Evolutionary conservation across 2,113 vertebrate species (phyloP).

Genomic region (Crocuta crocuta): DNA sequence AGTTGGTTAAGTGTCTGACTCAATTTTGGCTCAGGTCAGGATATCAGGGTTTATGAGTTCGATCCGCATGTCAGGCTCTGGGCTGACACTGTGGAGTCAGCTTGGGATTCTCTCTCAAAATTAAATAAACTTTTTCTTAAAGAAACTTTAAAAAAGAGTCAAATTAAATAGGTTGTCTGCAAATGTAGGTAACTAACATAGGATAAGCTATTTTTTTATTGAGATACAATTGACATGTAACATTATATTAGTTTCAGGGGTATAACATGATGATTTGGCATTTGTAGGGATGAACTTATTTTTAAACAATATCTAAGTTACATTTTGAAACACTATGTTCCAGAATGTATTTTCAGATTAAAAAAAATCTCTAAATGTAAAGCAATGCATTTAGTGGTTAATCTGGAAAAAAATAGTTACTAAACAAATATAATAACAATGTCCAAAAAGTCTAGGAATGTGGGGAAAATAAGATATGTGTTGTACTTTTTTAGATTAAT

Average conservation of each 20-base stretch:
- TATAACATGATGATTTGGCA: background rate
- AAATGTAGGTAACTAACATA: slow-evolving; percentile 26
- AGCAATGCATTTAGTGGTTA: background rate
- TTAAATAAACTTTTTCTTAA: too few species aligned
- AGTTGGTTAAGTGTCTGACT: too few species aligned
- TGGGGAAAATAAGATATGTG: background rate
- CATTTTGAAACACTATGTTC: slow-evolving; percentile 23
- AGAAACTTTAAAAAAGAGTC: background rate
- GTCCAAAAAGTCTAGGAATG: slow-evolving; percentile 19
- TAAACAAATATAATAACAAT: background rate
- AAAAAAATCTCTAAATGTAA: background rate
- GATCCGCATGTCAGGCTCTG: too few species aligned
- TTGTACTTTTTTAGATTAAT: background rate
- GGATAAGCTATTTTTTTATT: slow-evolving; percentile 17
- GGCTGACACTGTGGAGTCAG: too few species aligned
- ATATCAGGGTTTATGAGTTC: too few species aligned
- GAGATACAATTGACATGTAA: background rate
- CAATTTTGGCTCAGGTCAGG: too few species aligned
- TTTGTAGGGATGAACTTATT: background rate
- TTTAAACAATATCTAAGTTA: background rate
- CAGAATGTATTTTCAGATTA: background rate
- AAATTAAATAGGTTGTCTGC: background rate
- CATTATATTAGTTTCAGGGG: background rate
- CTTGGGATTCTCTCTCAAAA: too few species aligned
- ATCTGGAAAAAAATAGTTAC: background rate